Percentiles rank a stretch among this genome's conserved stretches.
phyloP scores from a whole-genome alignment of 2,888 invertebrate species.

The Neoaliturus tenellus region DNA sequence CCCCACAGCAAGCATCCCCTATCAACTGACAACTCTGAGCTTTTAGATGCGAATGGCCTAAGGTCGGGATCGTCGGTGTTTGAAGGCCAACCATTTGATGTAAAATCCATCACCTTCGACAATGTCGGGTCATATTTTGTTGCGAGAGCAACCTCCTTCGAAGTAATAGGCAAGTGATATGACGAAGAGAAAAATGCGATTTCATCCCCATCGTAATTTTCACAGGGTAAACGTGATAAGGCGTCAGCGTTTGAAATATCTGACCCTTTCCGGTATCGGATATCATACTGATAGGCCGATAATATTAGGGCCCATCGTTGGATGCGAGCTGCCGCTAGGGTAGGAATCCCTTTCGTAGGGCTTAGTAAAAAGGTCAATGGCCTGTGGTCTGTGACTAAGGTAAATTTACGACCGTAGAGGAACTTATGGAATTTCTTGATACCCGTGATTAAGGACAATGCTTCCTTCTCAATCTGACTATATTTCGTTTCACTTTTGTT shows the following conservation, averaged over 20 bases:
- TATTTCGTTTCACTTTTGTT: constrained; percentile 36
- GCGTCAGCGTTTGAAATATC: background rate
- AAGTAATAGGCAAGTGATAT: background rate
- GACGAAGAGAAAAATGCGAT: background rate
- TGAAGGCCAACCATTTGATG: background rate
- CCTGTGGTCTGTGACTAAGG: constrained; percentile 25
- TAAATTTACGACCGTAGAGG: constrained; percentile 58
- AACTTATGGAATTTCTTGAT: constrained; percentile 52
- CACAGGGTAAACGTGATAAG: background rate
- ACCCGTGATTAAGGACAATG: constrained; percentile 31
- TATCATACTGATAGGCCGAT: background rate
- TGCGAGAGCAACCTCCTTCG: background rate
- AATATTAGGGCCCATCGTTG: background rate
- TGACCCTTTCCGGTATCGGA: background rate
- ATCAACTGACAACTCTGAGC: background rate
- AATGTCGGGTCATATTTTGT: background rate
- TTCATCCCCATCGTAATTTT: background rate
- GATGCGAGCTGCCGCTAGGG: background rate
- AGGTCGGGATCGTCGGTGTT: background rate
- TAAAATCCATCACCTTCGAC: background rate
- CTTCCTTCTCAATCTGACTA: constrained; percentile 54
- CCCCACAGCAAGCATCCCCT: background rate
- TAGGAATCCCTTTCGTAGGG: background rate
- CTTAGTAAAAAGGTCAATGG: background rate
- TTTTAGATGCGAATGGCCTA: background rate